Base-by-base conservation (phyloP, 2,888 invertebrate species). In the Lycophotia porphyrea region DNA sequence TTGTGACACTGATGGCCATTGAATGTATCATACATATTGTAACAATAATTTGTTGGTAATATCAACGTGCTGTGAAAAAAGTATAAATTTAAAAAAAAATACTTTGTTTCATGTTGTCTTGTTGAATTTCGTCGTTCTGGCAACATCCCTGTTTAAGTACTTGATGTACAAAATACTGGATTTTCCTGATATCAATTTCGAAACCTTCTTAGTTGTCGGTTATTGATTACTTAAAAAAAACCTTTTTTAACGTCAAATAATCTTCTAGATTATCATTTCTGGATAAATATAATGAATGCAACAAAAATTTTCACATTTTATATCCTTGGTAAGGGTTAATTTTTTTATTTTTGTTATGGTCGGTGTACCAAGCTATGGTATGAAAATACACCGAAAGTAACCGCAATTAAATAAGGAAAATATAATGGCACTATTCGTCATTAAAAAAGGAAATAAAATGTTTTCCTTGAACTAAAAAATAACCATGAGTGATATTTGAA, bases 111-210 rank as follows among this genome's bases (percentile, higher is more conserved):
- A 5, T 58, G 24, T 34, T 15, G 2, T 39, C 49, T 24, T 58
- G n/a, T 5, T 9, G 2, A 11, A 49, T 63, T 58, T 71, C 49
- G 8, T 69, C n/a, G 66, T 21, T 0, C 78, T 82, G 82, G 82
- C 70, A 78, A 78, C 85, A 82, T 49, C 58, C 2, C 36, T 73
- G 72, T 73, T 76, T 82, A 82, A 42, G 71, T 74, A 83, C 61
- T 71, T 67, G 42, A 13, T 85, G 78, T 85, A 81, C 49, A 68
- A 76, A 70, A 61, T 36, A 47, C 70, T 73, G 55, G 31, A 77
- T 64, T 71, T 67, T 72, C 39, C 52, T 71, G 27, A 39, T 31
- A 24, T 42, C 13, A 52, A 49, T 65, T 52, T 71, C 27, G 52
- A 66, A 55, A 69, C 11, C 47, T 55, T 36, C 31, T 36, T 76